Evolutionary conservation across 1,140 invertebrate species (phyloP), one percentile per base, ranked within the genome.

Genomic region (Achatina immaculata): DNA sequence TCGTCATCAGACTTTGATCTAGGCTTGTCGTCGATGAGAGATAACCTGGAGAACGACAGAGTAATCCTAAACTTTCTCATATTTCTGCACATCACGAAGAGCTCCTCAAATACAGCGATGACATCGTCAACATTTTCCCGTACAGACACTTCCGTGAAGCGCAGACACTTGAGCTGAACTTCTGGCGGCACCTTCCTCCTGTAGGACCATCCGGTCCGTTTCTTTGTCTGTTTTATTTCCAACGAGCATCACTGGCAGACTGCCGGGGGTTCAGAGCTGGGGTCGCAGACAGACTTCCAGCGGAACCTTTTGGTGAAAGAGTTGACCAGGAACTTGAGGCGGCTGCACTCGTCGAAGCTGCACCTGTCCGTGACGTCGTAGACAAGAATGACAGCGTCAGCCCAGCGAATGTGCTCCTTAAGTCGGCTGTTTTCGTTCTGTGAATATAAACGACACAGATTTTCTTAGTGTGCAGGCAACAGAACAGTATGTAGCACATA

Each of bases 221-320:
- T 96, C 94, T 94, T 97, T 96, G 88, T 98, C 96, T 7, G 94
- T 95, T 92, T 98, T 97, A 88, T 97, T 98, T 36, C 94, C 96
- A 19, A 96, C 95, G 75, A 96, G 89, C n/a, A 95, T 94, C 2
- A 96, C 92, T 84, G 87, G 84, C 38, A 79, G 93, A 84, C 95
- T 93, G 91, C 85, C 92, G 92, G 65, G 48, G 73, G 34, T 94
- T 90, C 94, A 92, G 86, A 55, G 34, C 28, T 38, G 1, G 76
- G 69, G 55, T 82, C 81, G 38, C 69, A 73, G 38, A 38, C 43
- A 1, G 69, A 38, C 36, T 77, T 78, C 93, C 94, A 90, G 85
- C 95, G 95, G 28, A 36, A 45, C 11, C 55, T n/a, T 87, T 82
- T 83, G 94, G 95, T 68, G 88, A 95, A 95, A 86, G 95, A 95